Evolutionary conservation across 2,797 vertebrate genomes (phyloP).

Genomic region (Enteromius treurensis): DNA sequence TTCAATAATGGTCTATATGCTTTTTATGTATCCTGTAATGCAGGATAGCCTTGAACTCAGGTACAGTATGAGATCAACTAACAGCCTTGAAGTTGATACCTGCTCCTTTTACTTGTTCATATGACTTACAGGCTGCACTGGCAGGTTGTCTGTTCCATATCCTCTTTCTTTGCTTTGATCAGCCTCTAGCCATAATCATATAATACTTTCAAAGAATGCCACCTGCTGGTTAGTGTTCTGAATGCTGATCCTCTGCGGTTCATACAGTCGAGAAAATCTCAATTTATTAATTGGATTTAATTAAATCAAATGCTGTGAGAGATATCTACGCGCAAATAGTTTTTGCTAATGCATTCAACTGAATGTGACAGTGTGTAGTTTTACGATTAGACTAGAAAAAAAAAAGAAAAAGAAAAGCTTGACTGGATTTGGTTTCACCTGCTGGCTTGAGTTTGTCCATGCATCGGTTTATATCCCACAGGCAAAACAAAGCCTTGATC

Average conservation of each 20-base stretch:
- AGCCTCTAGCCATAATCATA: not conserved
- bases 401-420: not conserved
- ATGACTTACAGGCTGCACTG: not conserved
- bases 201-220: constrained; percentile 41
- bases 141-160: not conserved
- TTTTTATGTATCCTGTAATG: not conserved
- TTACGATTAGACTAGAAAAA: not conserved
- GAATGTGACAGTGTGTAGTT: not conserved
- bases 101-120: not conserved
- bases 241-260: not conserved
- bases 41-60: not conserved
- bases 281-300: constrained; percentile 8
- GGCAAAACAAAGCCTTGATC: constrained; percentile 41
- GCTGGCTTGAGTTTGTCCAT: constrained; percentile 26
- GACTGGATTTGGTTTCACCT: constrained; percentile 20
- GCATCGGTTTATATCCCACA: constrained; percentile 18
- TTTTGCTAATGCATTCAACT: not conserved
- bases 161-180: constrained; percentile 22
- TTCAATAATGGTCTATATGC: not conserved
- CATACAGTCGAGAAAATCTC: not conserved
- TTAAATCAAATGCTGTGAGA: not conserved
- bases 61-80: not conserved
- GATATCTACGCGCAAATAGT: not conserved
- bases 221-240: constrained; percentile 48
- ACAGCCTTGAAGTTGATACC: not conserved